phyloP scores from a whole-genome alignment of 2,113 vertebrate genomes.

The Hiodon alosoides region DNA sequence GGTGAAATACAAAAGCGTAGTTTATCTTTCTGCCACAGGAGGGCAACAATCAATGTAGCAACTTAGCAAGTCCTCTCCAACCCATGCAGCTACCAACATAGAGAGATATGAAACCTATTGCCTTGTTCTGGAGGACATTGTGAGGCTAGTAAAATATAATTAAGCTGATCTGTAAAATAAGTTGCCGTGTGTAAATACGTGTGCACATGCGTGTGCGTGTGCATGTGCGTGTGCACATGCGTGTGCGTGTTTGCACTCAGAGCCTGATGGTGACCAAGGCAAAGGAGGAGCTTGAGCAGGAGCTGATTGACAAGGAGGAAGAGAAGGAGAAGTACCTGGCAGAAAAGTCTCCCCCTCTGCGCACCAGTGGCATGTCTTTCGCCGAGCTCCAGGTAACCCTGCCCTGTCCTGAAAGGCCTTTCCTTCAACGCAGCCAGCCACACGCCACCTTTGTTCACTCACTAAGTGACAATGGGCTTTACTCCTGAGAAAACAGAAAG shows the following conservation, averaged over 20 bases:
- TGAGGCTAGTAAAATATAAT: background rate
- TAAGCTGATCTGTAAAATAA: background rate
- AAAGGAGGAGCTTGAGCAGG: conserved; percentile 86
- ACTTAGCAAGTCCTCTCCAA: too few species aligned
- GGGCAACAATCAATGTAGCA: background rate
- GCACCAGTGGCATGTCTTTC: conserved; percentile 65
- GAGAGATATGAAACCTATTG: too few species aligned
- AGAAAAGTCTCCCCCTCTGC: conserved; percentile 66
- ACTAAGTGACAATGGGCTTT: too few species aligned
- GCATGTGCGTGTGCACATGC: background rate
- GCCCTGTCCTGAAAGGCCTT: background rate
- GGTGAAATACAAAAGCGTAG: background rate
- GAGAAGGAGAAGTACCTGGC: conserved; percentile 79
- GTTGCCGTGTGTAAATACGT: background rate
- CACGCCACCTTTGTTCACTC: too few species aligned
- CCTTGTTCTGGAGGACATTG: too few species aligned
- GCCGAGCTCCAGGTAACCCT: conserved; percentile 73
- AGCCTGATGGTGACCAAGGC: conserved; percentile 92
- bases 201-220: conserved; percentile 12
- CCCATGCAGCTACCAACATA: too few species aligned
- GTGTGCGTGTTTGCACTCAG: conserved; percentile 48
- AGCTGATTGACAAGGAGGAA: conserved; percentile 73
- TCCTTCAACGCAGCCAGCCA: too few species aligned
- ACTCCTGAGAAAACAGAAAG: too few species aligned
- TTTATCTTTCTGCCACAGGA: background rate